Percentiles rank a stretch among this genome's conserved stretches.
These are phyloP conservation scores for Stramonita haemastoma DNA, from an alignment of 2,888 invertebrate species.

Conservation along the genomic window DNA sequence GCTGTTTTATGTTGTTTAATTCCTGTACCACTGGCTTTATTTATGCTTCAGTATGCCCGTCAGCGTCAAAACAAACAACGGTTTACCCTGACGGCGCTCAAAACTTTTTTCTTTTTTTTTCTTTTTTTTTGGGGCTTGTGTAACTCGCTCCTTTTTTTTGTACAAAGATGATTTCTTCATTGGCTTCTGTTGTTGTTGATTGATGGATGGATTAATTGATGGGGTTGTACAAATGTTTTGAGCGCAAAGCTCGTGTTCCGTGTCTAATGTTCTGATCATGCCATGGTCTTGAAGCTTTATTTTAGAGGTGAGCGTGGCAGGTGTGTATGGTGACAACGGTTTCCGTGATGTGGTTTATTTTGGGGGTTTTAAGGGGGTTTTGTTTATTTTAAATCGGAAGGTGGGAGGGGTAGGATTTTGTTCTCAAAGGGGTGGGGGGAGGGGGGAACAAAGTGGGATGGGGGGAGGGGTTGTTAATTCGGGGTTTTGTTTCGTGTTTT, in stretches of 20 bases:
- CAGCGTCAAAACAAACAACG: background rate
- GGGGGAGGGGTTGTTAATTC: too few relatives aligned
- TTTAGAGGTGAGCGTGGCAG: background rate
- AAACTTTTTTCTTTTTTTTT: too few relatives aligned
- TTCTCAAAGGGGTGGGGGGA: background rate
- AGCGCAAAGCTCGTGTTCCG: background rate
- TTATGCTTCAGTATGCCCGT: conserved; percentile 20
- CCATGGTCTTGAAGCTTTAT: conserved; percentile 33
- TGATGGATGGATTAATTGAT: too few relatives aligned
- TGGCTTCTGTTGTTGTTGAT: conserved; percentile 16
- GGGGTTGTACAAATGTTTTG: conserved; percentile 10
- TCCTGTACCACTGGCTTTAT: background rate
- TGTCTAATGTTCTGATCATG: background rate
- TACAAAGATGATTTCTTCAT: conserved; percentile 26
- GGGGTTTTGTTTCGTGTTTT: too few relatives aligned
- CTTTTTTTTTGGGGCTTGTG: background rate
- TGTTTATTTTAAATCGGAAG: background rate
- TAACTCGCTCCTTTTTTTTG: background rate
- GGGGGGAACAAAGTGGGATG: too few relatives aligned
- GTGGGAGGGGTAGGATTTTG: background rate
- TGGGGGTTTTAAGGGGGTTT: background rate
- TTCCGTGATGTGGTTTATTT: too few relatives aligned
- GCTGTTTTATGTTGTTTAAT: conserved; percentile 10
- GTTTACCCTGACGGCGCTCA: conserved; percentile 2
- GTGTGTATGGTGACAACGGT: background rate